phyloP scores from a whole-genome alignment of 1,140 invertebrate genomes.

The Drosophila kohkoa region DNA sequence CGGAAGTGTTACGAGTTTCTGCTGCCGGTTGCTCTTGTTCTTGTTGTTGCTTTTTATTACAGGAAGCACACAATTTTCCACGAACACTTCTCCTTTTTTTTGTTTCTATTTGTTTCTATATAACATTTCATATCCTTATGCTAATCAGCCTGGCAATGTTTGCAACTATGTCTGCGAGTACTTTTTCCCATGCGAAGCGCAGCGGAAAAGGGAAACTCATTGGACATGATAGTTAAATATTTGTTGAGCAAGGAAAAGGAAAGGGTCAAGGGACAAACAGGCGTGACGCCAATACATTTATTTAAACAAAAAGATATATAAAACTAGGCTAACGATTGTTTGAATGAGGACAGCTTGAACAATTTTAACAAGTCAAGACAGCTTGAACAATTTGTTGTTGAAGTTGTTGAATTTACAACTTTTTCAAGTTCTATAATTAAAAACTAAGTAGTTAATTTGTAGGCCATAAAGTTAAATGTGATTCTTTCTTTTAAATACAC shows the following conservation, averaged over 20 bases:
- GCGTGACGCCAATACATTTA: slow-evolving; percentile 21
- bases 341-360: no score
- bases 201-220: slow-evolving; percentile 24
- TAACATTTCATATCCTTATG: slow-evolving; percentile 68
- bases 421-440: no score
- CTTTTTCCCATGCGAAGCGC: slow-evolving; percentile 4
- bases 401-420: no score
- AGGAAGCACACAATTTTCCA: slow-evolving; percentile 67
- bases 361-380: no score
- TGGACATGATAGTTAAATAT: slow-evolving; percentile 50
- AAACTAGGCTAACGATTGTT: background rate
- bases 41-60: slow-evolving; percentile 67
- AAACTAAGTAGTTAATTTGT: no score
- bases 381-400: no score
- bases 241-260: slow-evolving; percentile 1
- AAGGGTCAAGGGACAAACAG: background rate
- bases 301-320: background rate
- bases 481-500: no score
- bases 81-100: slow-evolving; percentile 29
- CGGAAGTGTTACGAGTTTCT: slow-evolving; percentile 43
- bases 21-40: slow-evolving; percentile 8
- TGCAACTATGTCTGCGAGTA: slow-evolving; percentile 35
- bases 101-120: no score
- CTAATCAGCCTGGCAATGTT: slow-evolving; percentile 60
- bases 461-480: no score